Base-by-base conservation (phyloP, 2,113 vertebrate genomes). In the Pteruthius melanotis region DNA sequence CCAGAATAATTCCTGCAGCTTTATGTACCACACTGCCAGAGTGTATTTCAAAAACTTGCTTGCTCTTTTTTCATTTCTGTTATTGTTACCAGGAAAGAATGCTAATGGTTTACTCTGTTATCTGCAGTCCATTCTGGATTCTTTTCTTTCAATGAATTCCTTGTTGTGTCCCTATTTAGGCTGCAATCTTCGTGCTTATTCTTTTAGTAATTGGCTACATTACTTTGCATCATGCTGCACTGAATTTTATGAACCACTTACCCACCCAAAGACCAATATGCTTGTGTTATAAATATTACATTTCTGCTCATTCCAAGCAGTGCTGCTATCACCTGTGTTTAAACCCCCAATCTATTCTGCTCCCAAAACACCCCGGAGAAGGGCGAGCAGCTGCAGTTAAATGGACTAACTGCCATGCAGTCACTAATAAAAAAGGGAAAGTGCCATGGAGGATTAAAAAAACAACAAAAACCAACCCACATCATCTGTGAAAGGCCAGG, bases 281-380 rank as follows among this genome's bases (percentile, higher is more conserved):
- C 74, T 91, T 89, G 79, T 90, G 83, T 96, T 66, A 95, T 93
- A 97, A 97, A 95, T 87, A 94, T 89, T 93, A 86, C 80, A 91
- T 71, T 95, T 94, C 85, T 94, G 49, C 75, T 87, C 88, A 64
- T 91, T 94, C 57, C 88, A 88, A 82, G 90, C 54, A 95, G 78
- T 47, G 82, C 56, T 93, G 88, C 54, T 80, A 76, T 89, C 89
- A 97, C 94, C 94, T 93, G 89, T 92, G 74, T 85, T 94, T 95
- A 95, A 95, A 93, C 75, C 60, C 87, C 90, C 89, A 95, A 97
- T 96, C 87, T 87, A 91, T 68, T 95, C 87, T 0, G 1, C 60
- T 83, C 79, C 54, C 47, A 57, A 92, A 94, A 96, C 87, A 95
- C 60, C 79, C 91, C 20, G 11, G 84, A 94, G 88, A 74, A 78